Conservation (phyloP, 2,113 vertebrate genomes). For the Danionella cerebrum region DNA sequence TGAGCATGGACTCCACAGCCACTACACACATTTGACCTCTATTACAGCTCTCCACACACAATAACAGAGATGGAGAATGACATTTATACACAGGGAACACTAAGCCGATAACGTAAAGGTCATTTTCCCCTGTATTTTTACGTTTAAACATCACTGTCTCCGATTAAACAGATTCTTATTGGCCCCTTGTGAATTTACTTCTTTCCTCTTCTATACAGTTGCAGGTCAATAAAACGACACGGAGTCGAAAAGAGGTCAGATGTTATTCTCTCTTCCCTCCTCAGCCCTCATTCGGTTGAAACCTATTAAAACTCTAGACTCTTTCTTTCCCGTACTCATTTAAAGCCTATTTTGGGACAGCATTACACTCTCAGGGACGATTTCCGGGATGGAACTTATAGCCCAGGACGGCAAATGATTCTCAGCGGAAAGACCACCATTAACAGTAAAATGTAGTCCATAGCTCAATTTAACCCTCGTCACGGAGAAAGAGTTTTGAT, state of each 20-base stretch:
- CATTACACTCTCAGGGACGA: conserved; percentile 14
- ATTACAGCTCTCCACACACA: conserved; percentile 21
- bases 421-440: conserved; percentile 6
- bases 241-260: conserved; percentile 11
- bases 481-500: background rate
- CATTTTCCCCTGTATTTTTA: conserved; percentile 10
- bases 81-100: conserved; percentile 25
- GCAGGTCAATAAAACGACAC: conserved; percentile 2
- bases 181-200: background rate
- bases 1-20: background rate
- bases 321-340: conserved; percentile 1
- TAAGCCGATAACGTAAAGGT: background rate
- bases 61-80: conserved; percentile 24
- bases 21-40: conserved; percentile 36
- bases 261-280: background rate
- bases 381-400: conserved; percentile 6
- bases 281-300: conserved; percentile 7
- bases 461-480: background rate
- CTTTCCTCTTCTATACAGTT: background rate
- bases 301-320: background rate
- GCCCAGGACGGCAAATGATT: conserved; percentile 12
- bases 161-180: conserved; percentile 18
- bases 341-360: conserved; percentile 15
- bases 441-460: conserved; percentile 12
- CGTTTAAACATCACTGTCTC: conserved; percentile 16